A percentile compares a stretch with the other conserved stretches of the same genome.
Conservation (phyloP, 2,888 invertebrate genomes). For the Epinotia nisella region DNA sequence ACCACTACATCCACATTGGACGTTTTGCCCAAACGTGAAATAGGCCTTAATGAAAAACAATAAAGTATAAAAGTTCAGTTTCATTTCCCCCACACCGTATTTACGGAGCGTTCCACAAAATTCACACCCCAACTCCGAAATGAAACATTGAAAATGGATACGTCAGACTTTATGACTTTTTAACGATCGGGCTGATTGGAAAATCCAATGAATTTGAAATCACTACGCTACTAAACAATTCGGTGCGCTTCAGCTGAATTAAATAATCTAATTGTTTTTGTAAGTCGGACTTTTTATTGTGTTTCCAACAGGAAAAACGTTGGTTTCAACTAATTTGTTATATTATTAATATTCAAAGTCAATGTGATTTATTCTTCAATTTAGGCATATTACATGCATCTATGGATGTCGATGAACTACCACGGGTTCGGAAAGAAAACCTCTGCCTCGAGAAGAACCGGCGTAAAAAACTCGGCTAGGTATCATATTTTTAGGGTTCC, state of each 20-base stretch:
- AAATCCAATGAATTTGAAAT: constrained; percentile 42
- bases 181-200: constrained; percentile 41
- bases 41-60: neutral
- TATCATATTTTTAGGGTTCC: too few relatives aligned
- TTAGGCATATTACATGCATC: too few relatives aligned
- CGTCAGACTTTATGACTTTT: constrained; percentile 35
- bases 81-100: neutral
- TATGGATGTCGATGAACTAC: too few relatives aligned
- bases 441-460: too few relatives aligned
- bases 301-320: neutral
- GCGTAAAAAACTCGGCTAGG: too few relatives aligned
- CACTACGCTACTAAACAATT: constrained; percentile 3
- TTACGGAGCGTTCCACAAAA: neutral
- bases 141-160: constrained; percentile 33
- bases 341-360: too few relatives aligned
- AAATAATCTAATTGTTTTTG: constrained; percentile 20
- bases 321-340: neutral
- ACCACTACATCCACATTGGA: too few relatives aligned
- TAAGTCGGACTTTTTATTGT: constrained; percentile 1
- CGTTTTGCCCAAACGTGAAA: too few relatives aligned
- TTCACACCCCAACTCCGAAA: constrained; percentile 10
- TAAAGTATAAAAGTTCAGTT: neutral
- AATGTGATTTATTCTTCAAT: too few relatives aligned
- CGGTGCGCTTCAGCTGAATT: constrained; percentile 15
- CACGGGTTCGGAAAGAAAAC: too few relatives aligned